Base-by-base conservation (phyloP, 1,140 invertebrate species). In the Belonocnema kinseyi region DNA sequence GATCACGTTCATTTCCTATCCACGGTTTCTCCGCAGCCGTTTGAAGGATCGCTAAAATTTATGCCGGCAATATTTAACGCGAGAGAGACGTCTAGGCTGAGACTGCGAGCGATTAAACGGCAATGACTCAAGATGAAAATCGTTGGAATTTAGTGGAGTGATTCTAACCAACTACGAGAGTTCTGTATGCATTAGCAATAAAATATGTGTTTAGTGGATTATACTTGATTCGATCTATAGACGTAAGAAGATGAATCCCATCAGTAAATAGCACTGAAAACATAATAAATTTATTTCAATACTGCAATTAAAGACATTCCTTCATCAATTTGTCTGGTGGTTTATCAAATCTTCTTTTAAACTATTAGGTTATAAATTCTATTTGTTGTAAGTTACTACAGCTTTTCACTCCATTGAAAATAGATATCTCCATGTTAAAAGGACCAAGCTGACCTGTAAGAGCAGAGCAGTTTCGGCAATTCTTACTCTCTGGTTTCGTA, bases 61-160 rank as follows among this genome's bases (percentile, higher is more conserved):
- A 66, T 66, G 26, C 14, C 61, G 61, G 61, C 16, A 66, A 66
- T 66, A 66, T 66, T 66, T 66, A 66, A 66, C 61, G 40, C 61
- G 26, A 66, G 61, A 66, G 26, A 66, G 61, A 66, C 61, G 26
- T 66, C 5, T 26, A 4, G 21, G 16, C 58, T 66, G 58, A 66
- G 58, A 66, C 26, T 66, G 8, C 3, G 16, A 10, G 16, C 61
- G 61, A 66, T 66, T 66, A 40, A 66, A 66, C 13, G 33, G 61
- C 61, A 66, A 40, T 66, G 61, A 66, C 26, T 66, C 61, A 66
- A 66, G 61, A 66, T 66, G 61, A 66, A 40, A 66, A 66, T 66
- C 61, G 26, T 40, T 3, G 26, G 14, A 33, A 66, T 66, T 66
- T 46, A 46, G 40, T 46, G 10, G 10, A 0, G 40, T 40, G 40